Evolutionary conservation across 2,797 vertebrate species (phyloP), one percentile per base, ranked within the genome.

Genomic region (Rhodeus uyekii): DNA sequence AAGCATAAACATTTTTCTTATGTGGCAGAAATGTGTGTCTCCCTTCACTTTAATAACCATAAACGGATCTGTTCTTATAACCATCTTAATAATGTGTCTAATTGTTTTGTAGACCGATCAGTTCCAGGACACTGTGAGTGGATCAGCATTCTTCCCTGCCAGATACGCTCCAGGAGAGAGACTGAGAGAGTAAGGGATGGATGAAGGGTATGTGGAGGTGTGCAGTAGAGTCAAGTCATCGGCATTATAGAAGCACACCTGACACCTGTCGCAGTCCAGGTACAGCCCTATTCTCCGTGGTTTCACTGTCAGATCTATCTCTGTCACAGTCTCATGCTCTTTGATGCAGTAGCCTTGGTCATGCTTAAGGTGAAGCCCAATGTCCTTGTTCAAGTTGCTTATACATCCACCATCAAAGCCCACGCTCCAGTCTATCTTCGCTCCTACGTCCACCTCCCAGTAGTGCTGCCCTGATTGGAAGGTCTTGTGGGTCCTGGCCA

Each of bases 401-500:
- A 77, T 82, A 44, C 61, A 86, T 1, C 74, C 88, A 1, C 76
- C 84, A 58, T 87, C 84, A 1, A 86, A 75, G 29, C 86, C 88
- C 29, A 87, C 76, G 5, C 82, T 85, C 88, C 88, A 90, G 79
- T 88, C 86, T 22, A 27, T 75, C 68, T 87, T 88, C 46, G 69
- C 69, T 7, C 89, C 87, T n/a, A 88, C 82, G 1, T 88, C 85
- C 63, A 88, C 85, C 64, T 88, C 87, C 86, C 87, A 89, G 78
- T 89, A 89, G 77, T 90, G 88, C 36, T 83, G 85, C 18, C 89
- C 88, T 2, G 81, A 53, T n/a, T 84, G 73, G 50, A 88, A 84
- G 14, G 61, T 82, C 60, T 85, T 82, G 32, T 76, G 63, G 61
- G 85, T 86, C 60, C 81, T 80, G 24, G 87, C 81, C 64, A 85